Evolutionary conservation across 2,888 invertebrate species (phyloP), one percentile per base, ranked within the genome.

Genomic region (Andrena trimmerana): DNA sequence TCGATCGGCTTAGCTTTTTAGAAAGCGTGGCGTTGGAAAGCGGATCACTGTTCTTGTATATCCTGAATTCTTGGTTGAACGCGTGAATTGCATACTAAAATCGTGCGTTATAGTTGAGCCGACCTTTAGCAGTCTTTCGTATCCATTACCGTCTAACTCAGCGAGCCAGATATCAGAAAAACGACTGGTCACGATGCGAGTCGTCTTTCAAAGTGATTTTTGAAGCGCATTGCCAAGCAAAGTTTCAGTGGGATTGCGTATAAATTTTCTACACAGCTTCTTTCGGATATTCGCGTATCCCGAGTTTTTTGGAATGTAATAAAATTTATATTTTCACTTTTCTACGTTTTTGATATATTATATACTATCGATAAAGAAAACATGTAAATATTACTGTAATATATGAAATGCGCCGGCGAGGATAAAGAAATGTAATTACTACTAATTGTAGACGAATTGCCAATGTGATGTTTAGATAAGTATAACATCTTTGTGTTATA

Each of bases 391-490:
- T 68, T 54, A 75, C 60, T 88, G 85, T 87, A 88, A 88, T 81
- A 90, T 88, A 89, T 74, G 63, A 72, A 85, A 81, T 78, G 84
- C 73, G 78, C 86, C 85, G 52, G 81, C 84, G 81, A 89, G 85
- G 88, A 87, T 86, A 81, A 83, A 84, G 42, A 63, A 80, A 78
- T 88, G 84, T 89, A 89, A 86, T 87, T 87, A 87, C 68, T 81
- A 84, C 74, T 86, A 83, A 84, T 83, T 85, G 84, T 82, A 85
- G 85, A 88, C 83, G 84, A 90, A 90, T 88, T 89, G 73, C 91
- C 90, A 91, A 92, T 93, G 93, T 93, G 93, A 93, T 93, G 91
- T 92, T 90, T 92, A 92, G 90, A 89, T 88, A 87, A 90, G 91
- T 78, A 74, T 81, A 86, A 81, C 76, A 78, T 85, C 59, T 72